Base-by-base conservation (phyloP, 1,140 invertebrate genomes). In the Phortica variegata region DNA sequence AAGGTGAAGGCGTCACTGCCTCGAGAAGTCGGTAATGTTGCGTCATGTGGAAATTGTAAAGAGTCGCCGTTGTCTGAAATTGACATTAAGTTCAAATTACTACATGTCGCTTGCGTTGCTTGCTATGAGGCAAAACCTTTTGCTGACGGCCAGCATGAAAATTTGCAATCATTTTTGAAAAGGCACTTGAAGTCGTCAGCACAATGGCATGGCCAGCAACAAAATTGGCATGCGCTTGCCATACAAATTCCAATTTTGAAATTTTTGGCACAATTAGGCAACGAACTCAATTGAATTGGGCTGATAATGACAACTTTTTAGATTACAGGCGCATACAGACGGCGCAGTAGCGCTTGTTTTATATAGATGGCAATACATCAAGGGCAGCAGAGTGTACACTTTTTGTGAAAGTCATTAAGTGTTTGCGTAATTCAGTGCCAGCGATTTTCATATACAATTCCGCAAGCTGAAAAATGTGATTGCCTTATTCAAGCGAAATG, bases 281-380 rank as follows among this genome's bases (percentile, higher is more conserved):
- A 61, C 54, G 53, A 65, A 59, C 58, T 72, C 60, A 71, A 72
- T 72, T 71, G 62, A 71, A 71, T 68, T 71, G 68, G 60, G 60
- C 68, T 71, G 68, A 72, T 71, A 71, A 71, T 72, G 68, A 71
- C 68, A 71, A 72, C 53, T 68, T 72, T 60, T 65, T 71, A 60
- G 63, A 71, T 71, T 61, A 72, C 72, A 60, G 60, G 61, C 51
- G 50, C 44, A 46, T 26, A 26, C 23, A 26, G 10, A 26, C 23
- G 5, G 23, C 10, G 23, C 23, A 5, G 5, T 26, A 26, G 23
- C 23, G 23, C 10, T 26, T n/a, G n/a, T n/a, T n/a, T n/a, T 49
- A 53, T 48, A 53, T 54, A 47, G 52, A 43, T 47, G 41, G 42
- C 47, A 37, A 38, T 42, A 21, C 50, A 49, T 33, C 37, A 41